Conservation (phyloP, 2,113 vertebrate genomes). For the Oxyura jamaicensis region DNA sequence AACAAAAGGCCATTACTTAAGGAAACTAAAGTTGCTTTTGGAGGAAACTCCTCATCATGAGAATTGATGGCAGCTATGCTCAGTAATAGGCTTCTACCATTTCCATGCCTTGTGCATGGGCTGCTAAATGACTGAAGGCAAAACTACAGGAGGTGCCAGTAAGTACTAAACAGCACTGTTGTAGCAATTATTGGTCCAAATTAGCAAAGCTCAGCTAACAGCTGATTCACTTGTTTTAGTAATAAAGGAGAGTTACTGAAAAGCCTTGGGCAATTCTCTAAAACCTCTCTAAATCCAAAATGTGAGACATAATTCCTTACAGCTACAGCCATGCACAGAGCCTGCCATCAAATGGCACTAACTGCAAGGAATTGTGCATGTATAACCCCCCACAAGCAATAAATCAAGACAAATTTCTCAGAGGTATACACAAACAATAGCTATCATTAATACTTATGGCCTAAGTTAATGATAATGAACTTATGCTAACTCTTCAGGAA, state of each 20-base stretch:
- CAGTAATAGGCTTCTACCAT: neutral
- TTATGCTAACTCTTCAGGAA: neutral
- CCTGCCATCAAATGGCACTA: neutral
- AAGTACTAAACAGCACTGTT: neutral
- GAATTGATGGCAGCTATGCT: neutral
- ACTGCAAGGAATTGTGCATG: neutral
- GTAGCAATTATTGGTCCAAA: neutral
- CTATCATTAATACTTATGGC: neutral
- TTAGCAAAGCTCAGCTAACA: neutral
- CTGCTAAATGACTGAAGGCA: neutral
- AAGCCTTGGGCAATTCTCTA: neutral
- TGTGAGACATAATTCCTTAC: neutral
- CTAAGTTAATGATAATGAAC: neutral
- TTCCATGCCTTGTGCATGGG: neutral
- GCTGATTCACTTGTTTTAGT: neutral
- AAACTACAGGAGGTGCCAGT: neutral
- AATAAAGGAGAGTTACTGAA: neutral
- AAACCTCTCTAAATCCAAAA: neutral
- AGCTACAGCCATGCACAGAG: neutral
- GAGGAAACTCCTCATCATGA: neutral
- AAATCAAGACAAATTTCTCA: neutral
- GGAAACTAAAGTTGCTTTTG: neutral
- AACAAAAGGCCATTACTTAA: neutral
- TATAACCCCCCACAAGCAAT: neutral
- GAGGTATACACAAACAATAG: neutral